Base-by-base conservation (phyloP, 2,797 vertebrate species). In the Oreortyx pictus region DNA sequence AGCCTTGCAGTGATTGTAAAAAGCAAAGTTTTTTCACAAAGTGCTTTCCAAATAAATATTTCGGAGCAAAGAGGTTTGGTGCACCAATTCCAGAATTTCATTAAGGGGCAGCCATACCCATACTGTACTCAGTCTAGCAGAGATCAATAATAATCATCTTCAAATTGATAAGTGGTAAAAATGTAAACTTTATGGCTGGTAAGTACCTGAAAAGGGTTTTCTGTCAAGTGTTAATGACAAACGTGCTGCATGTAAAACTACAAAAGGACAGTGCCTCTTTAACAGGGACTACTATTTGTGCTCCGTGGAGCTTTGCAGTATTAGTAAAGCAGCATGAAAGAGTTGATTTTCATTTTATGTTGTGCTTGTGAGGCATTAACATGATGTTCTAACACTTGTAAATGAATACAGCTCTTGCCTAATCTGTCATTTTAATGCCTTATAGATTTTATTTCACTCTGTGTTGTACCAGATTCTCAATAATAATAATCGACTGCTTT, bases 351-450 rank as follows among this genome's bases (percentile, higher is more conserved):
- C 98, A 98, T 99, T 99, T 98, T 98, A 98, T 98, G 98, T 98
- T 98, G 98, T 98, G 97, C 98, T 98, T 98, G 98, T 98, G 97
- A 98, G 98, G 98, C 98, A 98, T 99, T 98, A 98, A 98, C 97
- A 98, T 99, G 98, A 99, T 99, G 98, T 99, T 98, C 99, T 99
- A 99, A 99, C 98, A 99, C 98, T 99, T 99, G 98, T 99, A 99
- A 99, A 99, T 99, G 98, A 99, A 98, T 98, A 98, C 98, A 97
- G 98, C 98, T 97, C 98, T 98, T 97, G 98, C 98, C 98, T 98
- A 99, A 99, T 99, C 98, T 99, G 98, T 99, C 98, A 99, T 99
- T 99, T 99, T 99, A 99, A 99, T 99, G 98, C 98, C 98, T 98
- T 99, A 99, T 99, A 98, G 98, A 99, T 99, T 99, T 99, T 98